phyloP scores from a whole-genome alignment of 2,797 vertebrate genomes.

The Betta splendens region DNA sequence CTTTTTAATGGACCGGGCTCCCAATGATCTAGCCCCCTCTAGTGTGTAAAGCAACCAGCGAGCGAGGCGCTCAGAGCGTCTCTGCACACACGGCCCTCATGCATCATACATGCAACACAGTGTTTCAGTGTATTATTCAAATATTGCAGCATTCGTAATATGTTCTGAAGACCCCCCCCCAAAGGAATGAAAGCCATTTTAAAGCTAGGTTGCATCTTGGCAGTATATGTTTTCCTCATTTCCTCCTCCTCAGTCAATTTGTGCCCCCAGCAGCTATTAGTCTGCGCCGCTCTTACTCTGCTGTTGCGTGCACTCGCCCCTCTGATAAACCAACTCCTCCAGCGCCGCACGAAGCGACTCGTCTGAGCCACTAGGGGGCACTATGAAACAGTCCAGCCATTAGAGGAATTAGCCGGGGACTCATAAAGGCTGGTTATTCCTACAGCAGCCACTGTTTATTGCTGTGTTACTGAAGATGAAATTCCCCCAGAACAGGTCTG shows the following conservation, averaged over 20 bases:
- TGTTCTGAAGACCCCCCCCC: slow-evolving; percentile 6
- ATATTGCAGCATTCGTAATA: slow-evolving; percentile 21
- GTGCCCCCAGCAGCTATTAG: slow-evolving; percentile 15
- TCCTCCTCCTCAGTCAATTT: not conserved
- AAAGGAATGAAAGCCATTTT: slow-evolving; percentile 20
- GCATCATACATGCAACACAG: slow-evolving; percentile 31
- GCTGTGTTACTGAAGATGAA: slow-evolving; percentile 63
- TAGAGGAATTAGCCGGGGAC: slow-evolving; percentile 71
- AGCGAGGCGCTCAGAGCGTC: slow-evolving; percentile 33
- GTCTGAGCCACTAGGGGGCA: slow-evolving; percentile 75
- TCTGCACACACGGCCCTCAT: slow-evolving; percentile 29
- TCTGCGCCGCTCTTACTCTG: slow-evolving; percentile 23
- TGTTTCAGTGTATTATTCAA: slow-evolving; percentile 23
- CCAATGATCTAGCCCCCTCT: slow-evolving; percentile 80
- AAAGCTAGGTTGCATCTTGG: slow-evolving; percentile 8
- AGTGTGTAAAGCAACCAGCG: slow-evolving; percentile 66
- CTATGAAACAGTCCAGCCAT: slow-evolving; percentile 73
- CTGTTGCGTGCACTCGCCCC: slow-evolving; percentile 38
- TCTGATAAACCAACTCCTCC: slow-evolving; percentile 22
- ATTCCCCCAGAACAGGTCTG: slow-evolving; percentile 71
- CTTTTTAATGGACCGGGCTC: slow-evolving; percentile 54
- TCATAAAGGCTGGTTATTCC: slow-evolving; percentile 57
- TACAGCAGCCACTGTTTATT: slow-evolving; percentile 59
- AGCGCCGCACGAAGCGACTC: not conserved
- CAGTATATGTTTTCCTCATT: not conserved